Evolutionary conservation across 1,140 invertebrate species (phyloP).

Genomic region (Diachasma alloeum): DNA sequence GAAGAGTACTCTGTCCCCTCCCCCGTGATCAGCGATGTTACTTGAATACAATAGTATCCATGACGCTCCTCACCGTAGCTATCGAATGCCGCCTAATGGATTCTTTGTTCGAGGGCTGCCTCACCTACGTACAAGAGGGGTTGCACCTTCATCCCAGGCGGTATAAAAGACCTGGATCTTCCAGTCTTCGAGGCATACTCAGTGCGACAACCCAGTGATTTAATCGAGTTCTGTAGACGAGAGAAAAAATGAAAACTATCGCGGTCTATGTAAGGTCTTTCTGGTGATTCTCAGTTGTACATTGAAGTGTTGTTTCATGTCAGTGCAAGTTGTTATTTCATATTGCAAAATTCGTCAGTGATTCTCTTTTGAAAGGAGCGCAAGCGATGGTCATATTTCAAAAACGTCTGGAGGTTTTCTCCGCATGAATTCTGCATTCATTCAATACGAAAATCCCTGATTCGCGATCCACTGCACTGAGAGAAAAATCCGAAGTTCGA

Average conservation of each 20-base stretch:
- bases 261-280: neutral
- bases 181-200: neutral
- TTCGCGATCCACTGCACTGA: too few relatives aligned
- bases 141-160: neutral
- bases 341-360: too few relatives aligned
- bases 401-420: too few relatives aligned
- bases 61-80: slow-evolving; percentile 10
- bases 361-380: too few relatives aligned
- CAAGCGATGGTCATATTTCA: too few relatives aligned
- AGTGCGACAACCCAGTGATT: neutral
- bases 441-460: too few relatives aligned
- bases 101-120: slow-evolving; percentile 28
- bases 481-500: too few relatives aligned
- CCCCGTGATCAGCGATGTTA: neutral
- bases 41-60: neutral
- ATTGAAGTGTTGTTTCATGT: too few relatives aligned
- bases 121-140: neutral
- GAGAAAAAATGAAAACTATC: neutral
- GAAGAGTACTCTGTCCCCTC: neutral
- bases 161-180: slow-evolving; percentile 22
- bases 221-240: neutral
- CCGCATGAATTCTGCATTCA: too few relatives aligned
- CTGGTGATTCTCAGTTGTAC: neutral
- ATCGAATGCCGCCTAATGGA: slow-evolving; percentile 49
- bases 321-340: too few relatives aligned